Percentiles rank a stretch among this genome's conserved stretches.
Evolutionary conservation across 2,797 vertebrate species (phyloP).

Genomic region (Podarcis siculus): DNA sequence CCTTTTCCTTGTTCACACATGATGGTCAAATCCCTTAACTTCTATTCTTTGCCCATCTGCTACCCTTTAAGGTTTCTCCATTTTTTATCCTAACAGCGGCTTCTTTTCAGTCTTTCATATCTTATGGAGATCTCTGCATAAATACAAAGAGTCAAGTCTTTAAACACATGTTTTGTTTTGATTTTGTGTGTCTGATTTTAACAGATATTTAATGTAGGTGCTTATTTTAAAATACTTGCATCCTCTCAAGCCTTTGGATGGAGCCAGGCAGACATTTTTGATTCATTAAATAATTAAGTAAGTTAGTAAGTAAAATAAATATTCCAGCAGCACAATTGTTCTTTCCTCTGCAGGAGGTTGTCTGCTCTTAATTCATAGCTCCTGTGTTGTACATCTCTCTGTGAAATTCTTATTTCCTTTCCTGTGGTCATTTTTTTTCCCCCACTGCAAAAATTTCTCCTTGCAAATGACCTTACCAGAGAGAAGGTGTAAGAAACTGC

Average conservation of each 20-base stretch:
- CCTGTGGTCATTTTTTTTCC: not conserved
- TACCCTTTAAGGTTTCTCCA: not conserved
- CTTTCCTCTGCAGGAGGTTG: not conserved
- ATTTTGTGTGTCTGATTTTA: not conserved
- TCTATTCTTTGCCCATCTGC: not conserved
- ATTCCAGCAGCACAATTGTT: not conserved
- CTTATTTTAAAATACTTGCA: not conserved
- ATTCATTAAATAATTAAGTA: not conserved
- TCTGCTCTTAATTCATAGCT: not conserved
- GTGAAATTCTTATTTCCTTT: not conserved
- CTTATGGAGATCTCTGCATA: not conserved
- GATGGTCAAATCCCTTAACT: not conserved
- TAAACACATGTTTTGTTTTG: not conserved
- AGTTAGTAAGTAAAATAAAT: not conserved
- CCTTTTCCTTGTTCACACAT: not conserved
- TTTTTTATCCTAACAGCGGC: not conserved
- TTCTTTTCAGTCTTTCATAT: too few species aligned
- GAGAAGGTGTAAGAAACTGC: not conserved
- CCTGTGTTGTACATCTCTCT: not conserved
- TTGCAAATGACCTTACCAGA: constrained; percentile 11
- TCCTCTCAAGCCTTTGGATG: not conserved
- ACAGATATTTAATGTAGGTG: not conserved
- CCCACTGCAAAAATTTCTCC: not conserved
- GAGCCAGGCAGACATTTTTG: not conserved
- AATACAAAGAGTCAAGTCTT: not conserved